These are phyloP conservation scores for Mus minutoides DNA, from an alignment of 2,797 vertebrate genomes.

Conservation along the genomic window DNA sequence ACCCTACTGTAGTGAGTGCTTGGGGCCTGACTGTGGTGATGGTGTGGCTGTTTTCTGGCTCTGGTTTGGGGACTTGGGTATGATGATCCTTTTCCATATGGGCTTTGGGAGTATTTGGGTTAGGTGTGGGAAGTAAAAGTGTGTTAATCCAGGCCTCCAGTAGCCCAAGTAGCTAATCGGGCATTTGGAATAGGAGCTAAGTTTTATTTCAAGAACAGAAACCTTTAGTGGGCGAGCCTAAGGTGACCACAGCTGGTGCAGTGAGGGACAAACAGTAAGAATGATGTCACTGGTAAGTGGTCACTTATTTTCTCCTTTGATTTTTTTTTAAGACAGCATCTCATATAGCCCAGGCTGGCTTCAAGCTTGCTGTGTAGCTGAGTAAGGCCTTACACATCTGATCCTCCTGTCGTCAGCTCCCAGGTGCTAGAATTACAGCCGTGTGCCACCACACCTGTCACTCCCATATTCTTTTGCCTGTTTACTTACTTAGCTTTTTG, in stretches of 20 bases:
- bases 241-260: background rate
- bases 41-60: background rate
- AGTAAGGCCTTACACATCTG: background rate
- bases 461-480: background rate
- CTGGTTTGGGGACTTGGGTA: conserved; percentile 20
- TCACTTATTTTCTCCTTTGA: background rate
- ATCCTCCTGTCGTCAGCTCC: background rate
- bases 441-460: background rate
- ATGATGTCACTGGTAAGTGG: background rate
- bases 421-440: background rate
- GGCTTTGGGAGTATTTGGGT: conserved; percentile 2
- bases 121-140: conserved; percentile 20
- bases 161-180: conserved; percentile 23
- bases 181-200: background rate
- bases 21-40: background rate
- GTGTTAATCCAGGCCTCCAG: background rate
- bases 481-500: background rate
- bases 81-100: background rate
- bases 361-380: background rate
- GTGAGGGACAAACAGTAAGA: background rate
- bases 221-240: background rate
- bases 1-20: background rate
- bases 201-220: conserved; percentile 16
- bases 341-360: background rate
- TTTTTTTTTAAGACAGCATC: background rate